Percentiles rank a stretch among this genome's conserved stretches.
Evolutionary conservation across 2,888 invertebrate genomes (phyloP).

Genomic region (Frankliniella intonsa): DNA sequence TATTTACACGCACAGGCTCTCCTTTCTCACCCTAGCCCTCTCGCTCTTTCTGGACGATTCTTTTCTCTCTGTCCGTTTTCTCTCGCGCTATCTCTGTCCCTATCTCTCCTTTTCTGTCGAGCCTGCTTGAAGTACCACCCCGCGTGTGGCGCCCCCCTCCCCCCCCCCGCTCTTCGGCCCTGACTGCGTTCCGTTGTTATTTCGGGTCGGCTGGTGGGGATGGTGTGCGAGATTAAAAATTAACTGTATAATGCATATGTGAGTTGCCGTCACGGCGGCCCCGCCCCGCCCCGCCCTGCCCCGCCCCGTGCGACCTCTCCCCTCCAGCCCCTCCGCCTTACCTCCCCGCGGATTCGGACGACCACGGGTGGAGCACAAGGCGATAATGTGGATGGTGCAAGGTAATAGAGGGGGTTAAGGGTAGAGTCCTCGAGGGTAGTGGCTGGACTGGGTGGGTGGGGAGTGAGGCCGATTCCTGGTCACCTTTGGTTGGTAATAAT

Average conservation of each 20-base stretch:
- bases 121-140: no score
- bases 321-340: not conserved
- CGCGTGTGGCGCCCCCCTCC: not conserved
- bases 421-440: no score
- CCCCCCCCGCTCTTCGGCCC: not conserved
- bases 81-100: no score
- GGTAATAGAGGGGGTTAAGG: not conserved
- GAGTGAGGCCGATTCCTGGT: no score
- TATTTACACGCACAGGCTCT: no score
- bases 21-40: no score
- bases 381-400: not conserved
- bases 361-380: no score
- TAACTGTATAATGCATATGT: constrained; percentile 24
- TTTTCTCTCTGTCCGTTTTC: no score
- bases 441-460: no score
- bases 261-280: not conserved
- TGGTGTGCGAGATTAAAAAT: constrained; percentile 4
- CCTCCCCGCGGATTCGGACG: not conserved
- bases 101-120: no score
- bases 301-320: not conserved
- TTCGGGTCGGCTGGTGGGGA: not conserved
- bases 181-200: not conserved
- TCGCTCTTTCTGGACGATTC: no score
- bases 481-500: no score
- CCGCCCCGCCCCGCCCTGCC: not conserved